phyloP scores from a whole-genome alignment of 2,797 vertebrate genomes.

The Novumbra hubbsi region DNA sequence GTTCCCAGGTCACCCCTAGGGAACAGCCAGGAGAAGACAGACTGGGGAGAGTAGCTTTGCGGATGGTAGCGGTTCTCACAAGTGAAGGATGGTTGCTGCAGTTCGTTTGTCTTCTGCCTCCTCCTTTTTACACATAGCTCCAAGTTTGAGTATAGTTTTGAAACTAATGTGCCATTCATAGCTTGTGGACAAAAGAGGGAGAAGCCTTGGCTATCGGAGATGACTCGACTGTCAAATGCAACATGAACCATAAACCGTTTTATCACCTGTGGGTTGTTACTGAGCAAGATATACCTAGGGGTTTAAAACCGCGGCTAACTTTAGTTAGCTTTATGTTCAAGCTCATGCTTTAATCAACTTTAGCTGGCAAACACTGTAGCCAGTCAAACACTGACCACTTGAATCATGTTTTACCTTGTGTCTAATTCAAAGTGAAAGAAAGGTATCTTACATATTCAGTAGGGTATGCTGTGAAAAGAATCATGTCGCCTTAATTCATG shows the following conservation, averaged over 20 bases:
- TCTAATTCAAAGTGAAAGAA: too few relatives aligned
- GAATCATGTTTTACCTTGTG: too few relatives aligned
- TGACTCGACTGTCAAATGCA: neutral
- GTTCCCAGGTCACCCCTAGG: conserved; percentile 49
- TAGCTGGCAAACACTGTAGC: too few relatives aligned
- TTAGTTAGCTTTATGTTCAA: too few relatives aligned
- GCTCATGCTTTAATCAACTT: too few relatives aligned
- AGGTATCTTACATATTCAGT: too few relatives aligned
- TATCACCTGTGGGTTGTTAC: too few relatives aligned
- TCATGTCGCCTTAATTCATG: too few relatives aligned
- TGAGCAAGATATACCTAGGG: too few relatives aligned
- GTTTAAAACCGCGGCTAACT: too few relatives aligned
- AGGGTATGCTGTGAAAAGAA: too few relatives aligned
- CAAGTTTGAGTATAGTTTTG: conserved; percentile 21
- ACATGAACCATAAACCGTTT: neutral
- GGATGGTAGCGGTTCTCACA: conserved; percentile 29
- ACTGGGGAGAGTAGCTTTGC: conserved; percentile 35
- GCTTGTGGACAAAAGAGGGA: neutral
- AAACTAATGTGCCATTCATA: conserved; percentile 20
- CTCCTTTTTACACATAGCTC: conserved; percentile 34
- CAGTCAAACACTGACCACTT: too few relatives aligned
- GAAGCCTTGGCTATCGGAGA: neutral
- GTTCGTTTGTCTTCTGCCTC: conserved; percentile 32
- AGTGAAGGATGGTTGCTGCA: conserved; percentile 44
- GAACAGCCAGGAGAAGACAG: conserved; percentile 45